Conservation (phyloP, 2,888 invertebrate species). For the Actias luna region DNA sequence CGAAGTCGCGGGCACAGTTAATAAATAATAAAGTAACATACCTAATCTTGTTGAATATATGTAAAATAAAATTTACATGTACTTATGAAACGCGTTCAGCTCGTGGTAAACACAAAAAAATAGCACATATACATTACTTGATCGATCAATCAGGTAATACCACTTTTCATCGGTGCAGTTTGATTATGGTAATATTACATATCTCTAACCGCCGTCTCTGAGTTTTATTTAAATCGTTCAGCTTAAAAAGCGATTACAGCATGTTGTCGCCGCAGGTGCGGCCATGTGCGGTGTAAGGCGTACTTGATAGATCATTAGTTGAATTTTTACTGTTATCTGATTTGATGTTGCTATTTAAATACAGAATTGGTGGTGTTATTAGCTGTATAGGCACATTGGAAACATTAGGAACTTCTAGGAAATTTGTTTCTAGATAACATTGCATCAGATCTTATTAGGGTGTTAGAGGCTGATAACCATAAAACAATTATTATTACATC, state of each 20-base stretch:
- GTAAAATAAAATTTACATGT: neutral
- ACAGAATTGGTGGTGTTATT: neutral
- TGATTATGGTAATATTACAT: conserved; percentile 24
- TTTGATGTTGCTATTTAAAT: neutral
- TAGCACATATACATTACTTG: conserved; percentile 13
- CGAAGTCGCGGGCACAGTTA: too few relatives aligned
- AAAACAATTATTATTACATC: too few relatives aligned
- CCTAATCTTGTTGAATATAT: too few relatives aligned
- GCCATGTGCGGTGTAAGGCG: conserved; percentile 1
- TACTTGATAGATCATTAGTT: neutral
- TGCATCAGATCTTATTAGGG: too few relatives aligned
- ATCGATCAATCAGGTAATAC: conserved; percentile 22
- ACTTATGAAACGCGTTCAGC: neutral
- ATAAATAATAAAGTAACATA: neutral
- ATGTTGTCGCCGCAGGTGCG: conserved; percentile 13
- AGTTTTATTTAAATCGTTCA: conserved; percentile 16
- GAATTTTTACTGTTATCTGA: neutral
- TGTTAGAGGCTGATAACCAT: too few relatives aligned
- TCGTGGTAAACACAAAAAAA: conserved; percentile 7
- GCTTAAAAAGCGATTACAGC: conserved; percentile 11
- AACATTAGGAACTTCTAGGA: too few relatives aligned
- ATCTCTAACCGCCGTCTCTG: conserved; percentile 5
- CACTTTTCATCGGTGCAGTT: conserved; percentile 21
- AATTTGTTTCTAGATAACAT: too few relatives aligned
- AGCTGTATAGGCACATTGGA: too few relatives aligned